A percentile compares a stretch with the other conserved stretches of the same genome.
Evolutionary conservation across 2,888 invertebrate species (phyloP).

Genomic region (Ormyrus rosae): DNA sequence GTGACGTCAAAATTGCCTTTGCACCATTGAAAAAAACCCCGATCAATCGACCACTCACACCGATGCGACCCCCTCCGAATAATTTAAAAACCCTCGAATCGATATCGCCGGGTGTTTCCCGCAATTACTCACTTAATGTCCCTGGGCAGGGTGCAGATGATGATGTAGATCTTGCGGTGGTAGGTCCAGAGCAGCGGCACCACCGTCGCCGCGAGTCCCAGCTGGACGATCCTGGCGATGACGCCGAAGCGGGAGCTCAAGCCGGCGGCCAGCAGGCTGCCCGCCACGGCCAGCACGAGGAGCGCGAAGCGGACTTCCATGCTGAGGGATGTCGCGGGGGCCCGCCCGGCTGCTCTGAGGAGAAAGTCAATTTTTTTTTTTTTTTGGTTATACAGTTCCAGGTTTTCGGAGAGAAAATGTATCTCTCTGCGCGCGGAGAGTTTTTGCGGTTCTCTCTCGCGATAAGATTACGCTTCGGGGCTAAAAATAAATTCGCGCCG

Average conservation of each 20-base stretch:
- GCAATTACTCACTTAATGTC: slow-evolving; percentile 69
- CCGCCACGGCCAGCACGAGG: slow-evolving; percentile 67
- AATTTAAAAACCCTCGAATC: not conserved
- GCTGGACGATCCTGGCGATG: slow-evolving; percentile 66
- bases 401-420: too few species aligned
- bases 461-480: too few species aligned
- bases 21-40: not conserved
- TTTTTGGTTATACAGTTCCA: too few species aligned
- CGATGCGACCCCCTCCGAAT: not conserved
- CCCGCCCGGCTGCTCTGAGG: slow-evolving; percentile 35
- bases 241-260: slow-evolving; percentile 67
- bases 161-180: slow-evolving; percentile 70
- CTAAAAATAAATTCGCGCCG: too few species aligned
- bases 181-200: slow-evolving; percentile 68
- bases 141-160: slow-evolving; percentile 69
- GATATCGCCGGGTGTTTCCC: not conserved
- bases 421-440: too few species aligned
- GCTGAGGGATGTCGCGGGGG: slow-evolving; percentile 11
- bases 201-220: slow-evolving; percentile 66
- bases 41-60: not conserved
- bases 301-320: slow-evolving; percentile 71
- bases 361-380: too few species aligned
- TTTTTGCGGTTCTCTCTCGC: too few species aligned
- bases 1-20: too few species aligned
- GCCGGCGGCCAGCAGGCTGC: slow-evolving; percentile 69